Base-by-base conservation (phyloP, 2,113 vertebrate genomes). In the Xenus cinereus region DNA sequence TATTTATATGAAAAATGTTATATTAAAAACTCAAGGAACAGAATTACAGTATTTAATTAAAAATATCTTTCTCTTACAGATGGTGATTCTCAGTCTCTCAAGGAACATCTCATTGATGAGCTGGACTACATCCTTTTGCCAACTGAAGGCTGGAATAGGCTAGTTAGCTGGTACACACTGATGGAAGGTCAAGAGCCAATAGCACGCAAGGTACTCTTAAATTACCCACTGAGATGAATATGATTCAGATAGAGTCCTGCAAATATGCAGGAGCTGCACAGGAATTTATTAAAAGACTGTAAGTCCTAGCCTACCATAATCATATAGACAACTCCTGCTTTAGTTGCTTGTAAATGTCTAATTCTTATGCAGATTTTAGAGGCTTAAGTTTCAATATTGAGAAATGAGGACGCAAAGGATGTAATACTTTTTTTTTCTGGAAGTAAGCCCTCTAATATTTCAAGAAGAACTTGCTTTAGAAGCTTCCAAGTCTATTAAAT, bases 61-160 rank as follows among this genome's bases (percentile, higher is more conserved):
- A 75, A 90, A 92, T 83, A 43, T 89, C 50, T 93, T 96, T 72
- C 32, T 95, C 53, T 97, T 97, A 7, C 71, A 99, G 99, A 99
- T 98, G 98, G 98, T 54, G 99, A 99, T 78, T 99, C 99, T 74
- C 98, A 99, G 95, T 99, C 98, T 90, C 99, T 99, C 96, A 99
- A 99, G 95, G 99, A 99, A 54, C 99, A 99, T 98, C 99, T 99
- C 97, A 99, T 99, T 67, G 99, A 99, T 97, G 99, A 99, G 97
- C 98, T 99, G 92, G 99, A 99, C 97, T 99, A 99, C 96, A 99
- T 99, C 97, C 98, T 99, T 89, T 98, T 99, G 89, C 99, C 99
- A 50, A 99, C 99, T 35, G 99, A 99, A 93, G 99, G 99, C 96
- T 99, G 99, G 99, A 99, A 99, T 97, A 99, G 99, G 97, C 98